phyloP scores from a whole-genome alignment of 2,888 invertebrate species.

The Drosophila kuntzei region DNA sequence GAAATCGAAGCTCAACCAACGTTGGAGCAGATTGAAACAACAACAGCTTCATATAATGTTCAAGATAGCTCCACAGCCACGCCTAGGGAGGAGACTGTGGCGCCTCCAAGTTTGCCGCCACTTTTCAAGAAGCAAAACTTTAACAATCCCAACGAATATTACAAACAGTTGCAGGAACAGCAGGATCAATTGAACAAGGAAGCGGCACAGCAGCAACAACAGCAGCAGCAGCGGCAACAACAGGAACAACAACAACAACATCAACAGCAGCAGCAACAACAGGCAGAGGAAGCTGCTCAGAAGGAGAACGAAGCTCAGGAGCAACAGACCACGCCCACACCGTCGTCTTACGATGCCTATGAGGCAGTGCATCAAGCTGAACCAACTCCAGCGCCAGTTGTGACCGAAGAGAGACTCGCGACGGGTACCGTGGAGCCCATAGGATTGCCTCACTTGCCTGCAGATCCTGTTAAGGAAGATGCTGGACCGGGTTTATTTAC shows the following conservation, averaged over 20 bases:
- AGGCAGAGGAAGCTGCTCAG: background rate
- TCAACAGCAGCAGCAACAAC: background rate
- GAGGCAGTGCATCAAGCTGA: conserved; percentile 41
- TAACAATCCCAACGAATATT: conserved; percentile 59
- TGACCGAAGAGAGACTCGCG: conserved; percentile 13
- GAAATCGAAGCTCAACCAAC: background rate
- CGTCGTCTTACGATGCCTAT: conserved; percentile 24
- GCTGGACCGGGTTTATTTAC: conserved; percentile 79
- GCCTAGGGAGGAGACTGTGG: conserved; percentile 3
- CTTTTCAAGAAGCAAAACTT: conserved; percentile 57
- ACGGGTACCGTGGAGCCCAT: conserved; percentile 55
- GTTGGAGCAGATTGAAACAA: background rate
- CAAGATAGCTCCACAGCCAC: conserved; percentile 6
- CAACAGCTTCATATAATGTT: background rate
- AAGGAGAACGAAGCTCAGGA: background rate
- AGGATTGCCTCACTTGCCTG: conserved; percentile 30
- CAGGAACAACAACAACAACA: too few relatives aligned
- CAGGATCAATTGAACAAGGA: conserved; percentile 18
- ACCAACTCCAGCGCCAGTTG: conserved; percentile 25
- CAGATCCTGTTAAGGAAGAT: conserved; percentile 52
- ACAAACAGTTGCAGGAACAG: conserved; percentile 58
- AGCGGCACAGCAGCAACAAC: background rate
- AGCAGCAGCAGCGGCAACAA: background rate
- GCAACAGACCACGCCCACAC: conserved; percentile 18
- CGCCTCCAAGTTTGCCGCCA: conserved; percentile 48